Conservation (phyloP, 2,888 invertebrate species). For the Blomia tropicalis region DNA sequence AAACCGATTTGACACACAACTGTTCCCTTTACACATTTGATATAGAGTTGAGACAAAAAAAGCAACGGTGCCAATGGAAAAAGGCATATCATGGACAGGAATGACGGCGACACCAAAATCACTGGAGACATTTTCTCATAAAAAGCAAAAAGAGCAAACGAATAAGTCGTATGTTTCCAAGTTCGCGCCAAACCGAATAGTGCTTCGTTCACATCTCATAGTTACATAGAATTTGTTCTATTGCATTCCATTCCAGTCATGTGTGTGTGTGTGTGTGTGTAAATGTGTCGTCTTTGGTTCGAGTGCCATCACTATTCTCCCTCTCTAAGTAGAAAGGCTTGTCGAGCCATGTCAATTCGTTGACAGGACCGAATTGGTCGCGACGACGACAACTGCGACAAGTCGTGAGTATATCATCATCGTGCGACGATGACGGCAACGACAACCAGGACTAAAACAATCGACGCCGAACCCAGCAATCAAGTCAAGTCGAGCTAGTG, state of each 20-base stretch:
- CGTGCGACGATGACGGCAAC: too few relatives aligned
- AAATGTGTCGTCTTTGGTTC: neutral
- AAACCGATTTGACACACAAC: constrained; percentile 13
- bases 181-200: too few relatives aligned
- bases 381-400: neutral
- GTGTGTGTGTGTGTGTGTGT: neutral
- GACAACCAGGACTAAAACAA: constrained; percentile 8
- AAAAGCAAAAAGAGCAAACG: neutral
- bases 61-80: neutral
- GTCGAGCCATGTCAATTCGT: constrained; percentile 11
- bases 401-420: constrained; percentile 3
- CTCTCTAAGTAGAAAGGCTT: constrained; percentile 9
- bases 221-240: too few relatives aligned
- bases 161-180: neutral
- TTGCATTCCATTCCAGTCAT: too few relatives aligned
- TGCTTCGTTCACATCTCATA: too few relatives aligned
- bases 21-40: constrained; percentile 1
- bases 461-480: constrained; percentile 9
- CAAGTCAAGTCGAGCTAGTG: too few relatives aligned
- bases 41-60: constrained; percentile 4
- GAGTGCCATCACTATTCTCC: neutral
- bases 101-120: neutral
- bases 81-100: neutral
- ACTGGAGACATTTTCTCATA: neutral
- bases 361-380: constrained; percentile 9